Percentiles rank a stretch among this genome's conserved stretches.
These are phyloP conservation scores for Fabriciana adippe DNA, from an alignment of 2,888 invertebrate genomes.

Conservation along the genomic window DNA sequence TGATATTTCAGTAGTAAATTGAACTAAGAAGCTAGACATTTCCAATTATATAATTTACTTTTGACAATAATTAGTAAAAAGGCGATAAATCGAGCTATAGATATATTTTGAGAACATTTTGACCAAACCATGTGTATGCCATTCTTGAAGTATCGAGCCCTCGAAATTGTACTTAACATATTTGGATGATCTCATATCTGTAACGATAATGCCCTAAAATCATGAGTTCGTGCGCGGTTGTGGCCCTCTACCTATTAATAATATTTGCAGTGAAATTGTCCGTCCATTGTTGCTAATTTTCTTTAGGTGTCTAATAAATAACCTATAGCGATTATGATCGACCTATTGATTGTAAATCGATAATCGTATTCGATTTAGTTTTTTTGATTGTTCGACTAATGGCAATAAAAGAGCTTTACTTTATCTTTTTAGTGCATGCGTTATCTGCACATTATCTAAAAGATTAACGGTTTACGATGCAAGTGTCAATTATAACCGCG, in stretches of 20 bases:
- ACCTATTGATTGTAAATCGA: neutral
- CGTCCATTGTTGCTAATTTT: constrained; percentile 51
- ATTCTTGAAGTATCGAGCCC: constrained; percentile 35
- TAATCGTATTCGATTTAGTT: constrained; percentile 6
- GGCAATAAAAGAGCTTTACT: neutral
- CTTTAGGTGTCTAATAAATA: neutral
- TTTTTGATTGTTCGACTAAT: neutral
- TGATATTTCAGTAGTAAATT: neutral
- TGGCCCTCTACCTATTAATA: constrained; percentile 47
- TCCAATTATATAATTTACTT: neutral
- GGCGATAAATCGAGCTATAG: constrained; percentile 11
- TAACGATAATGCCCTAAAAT: constrained; percentile 40
- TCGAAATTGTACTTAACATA: constrained; percentile 58
- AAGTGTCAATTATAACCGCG: constrained; percentile 9
- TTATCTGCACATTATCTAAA: constrained; percentile 4
- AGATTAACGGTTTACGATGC: constrained; percentile 8
- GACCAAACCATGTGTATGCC: constrained; percentile 24
- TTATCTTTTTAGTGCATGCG: neutral
- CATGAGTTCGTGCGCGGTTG: constrained; percentile 44
- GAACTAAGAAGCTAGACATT: neutral
- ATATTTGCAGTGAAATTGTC: constrained; percentile 45
- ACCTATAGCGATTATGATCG: constrained; percentile 14
- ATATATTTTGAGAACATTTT: constrained; percentile 6
- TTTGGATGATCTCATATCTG: constrained; percentile 75
- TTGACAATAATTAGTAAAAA: neutral